Evolutionary conservation across 2,888 invertebrate genomes (phyloP).

Genomic region (Cylindroiulus punctatus): DNA sequence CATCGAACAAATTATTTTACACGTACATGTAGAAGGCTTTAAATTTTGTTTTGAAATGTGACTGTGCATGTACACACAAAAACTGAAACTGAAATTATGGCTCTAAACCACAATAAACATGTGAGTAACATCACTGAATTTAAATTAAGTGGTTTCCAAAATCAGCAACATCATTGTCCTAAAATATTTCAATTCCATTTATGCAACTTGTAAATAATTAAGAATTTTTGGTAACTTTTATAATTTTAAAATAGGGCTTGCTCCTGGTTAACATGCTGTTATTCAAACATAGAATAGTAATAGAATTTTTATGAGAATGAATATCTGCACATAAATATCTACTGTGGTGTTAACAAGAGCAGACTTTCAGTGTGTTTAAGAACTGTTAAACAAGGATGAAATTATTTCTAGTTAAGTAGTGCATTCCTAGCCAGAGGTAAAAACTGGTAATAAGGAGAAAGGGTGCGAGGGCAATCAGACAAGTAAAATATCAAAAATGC

Average conservation of each 20-base stretch:
- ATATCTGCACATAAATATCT: neutral
- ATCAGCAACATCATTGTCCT: no score
- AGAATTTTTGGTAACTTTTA: neutral
- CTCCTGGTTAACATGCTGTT: neutral
- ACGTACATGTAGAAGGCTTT: no score
- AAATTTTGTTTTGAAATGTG: no score
- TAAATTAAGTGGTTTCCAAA: no score
- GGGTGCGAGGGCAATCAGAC: neutral
- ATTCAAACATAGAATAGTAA: neutral
- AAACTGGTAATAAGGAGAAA: neutral
- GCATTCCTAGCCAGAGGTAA: neutral
- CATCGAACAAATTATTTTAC: no score
- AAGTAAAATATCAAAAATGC: conserved; percentile 23
- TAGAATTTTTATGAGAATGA: neutral
- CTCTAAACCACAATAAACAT: no score
- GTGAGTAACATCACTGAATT: no score
- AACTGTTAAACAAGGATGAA: neutral
- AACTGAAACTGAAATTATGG: no score
- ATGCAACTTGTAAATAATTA: no score
- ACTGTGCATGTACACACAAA: no score
- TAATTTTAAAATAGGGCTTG: neutral
- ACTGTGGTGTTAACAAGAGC: neutral
- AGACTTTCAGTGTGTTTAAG: neutral
- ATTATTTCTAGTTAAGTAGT: neutral
- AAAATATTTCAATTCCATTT: no score